Conservation (phyloP, 2,888 invertebrate genomes). For the Rutpela maculata region DNA sequence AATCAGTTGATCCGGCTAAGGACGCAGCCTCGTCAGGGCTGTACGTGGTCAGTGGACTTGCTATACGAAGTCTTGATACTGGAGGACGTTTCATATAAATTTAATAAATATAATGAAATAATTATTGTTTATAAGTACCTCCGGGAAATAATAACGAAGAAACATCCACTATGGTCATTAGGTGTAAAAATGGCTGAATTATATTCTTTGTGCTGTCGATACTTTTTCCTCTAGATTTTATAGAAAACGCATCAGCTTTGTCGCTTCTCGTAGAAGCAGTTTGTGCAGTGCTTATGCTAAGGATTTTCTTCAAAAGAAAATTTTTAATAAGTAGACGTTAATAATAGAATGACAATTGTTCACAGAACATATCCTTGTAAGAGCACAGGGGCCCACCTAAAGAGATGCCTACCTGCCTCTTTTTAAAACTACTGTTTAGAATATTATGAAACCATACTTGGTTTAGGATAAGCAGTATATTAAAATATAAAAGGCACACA, state of each 20-base stretch:
- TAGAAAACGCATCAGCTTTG: constrained; percentile 31
- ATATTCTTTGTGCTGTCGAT: constrained; percentile 38
- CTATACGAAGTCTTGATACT: constrained; percentile 66
- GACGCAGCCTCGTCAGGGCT: constrained; percentile 65
- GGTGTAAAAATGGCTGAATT: constrained; percentile 64
- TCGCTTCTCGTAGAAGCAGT: constrained; percentile 29
- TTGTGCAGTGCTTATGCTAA: background rate
- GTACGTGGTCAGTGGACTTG: constrained; percentile 66
- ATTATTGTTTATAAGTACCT: constrained; percentile 51
- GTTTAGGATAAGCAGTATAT: no score
- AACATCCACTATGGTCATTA: constrained; percentile 69
- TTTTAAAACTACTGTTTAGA: no score
- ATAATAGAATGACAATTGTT: no score
- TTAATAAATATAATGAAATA: no score
- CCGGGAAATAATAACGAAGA: constrained; percentile 70
- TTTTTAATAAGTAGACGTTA: no score
- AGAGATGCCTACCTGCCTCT: no score
- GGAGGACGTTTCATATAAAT: constrained; percentile 9
- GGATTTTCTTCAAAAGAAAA: background rate
- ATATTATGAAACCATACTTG: no score
- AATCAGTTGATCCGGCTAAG: constrained; percentile 65
- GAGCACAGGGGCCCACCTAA: no score
- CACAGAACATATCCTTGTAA: no score
- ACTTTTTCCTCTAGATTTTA: constrained; percentile 29
- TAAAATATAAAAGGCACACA: no score